These are phyloP conservation scores for Scelioninae gen. 2 DNA, from an alignment of 2,888 invertebrate species.

Conservation along the genomic window DNA sequence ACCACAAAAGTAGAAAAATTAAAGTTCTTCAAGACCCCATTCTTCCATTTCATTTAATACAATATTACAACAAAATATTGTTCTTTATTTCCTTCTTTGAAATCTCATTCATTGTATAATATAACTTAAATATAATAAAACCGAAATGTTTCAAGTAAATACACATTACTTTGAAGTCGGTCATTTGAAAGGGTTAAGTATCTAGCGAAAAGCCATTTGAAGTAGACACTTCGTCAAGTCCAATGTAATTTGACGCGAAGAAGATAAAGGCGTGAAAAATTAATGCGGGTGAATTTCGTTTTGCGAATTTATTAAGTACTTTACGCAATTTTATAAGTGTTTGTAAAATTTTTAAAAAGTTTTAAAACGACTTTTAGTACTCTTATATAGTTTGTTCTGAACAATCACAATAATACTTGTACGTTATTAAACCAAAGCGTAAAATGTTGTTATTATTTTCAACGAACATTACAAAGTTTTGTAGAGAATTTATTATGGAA, in stretches of 20 bases:
- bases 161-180: background rate
- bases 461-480: too few relatives aligned
- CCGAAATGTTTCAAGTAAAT: background rate
- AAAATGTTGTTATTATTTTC: too few relatives aligned
- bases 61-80: too few relatives aligned
- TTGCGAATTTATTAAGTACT: constrained; percentile 8
- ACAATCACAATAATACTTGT: constrained; percentile 6
- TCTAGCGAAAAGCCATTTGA: background rate
- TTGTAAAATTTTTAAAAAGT: constrained; percentile 1
- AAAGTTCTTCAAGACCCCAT: too few relatives aligned
- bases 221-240: constrained; percentile 2
- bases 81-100: too few relatives aligned
- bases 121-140: too few relatives aligned
- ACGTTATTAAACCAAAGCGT: too few relatives aligned
- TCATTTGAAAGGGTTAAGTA: background rate
- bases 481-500: constrained; percentile 7
- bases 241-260: constrained; percentile 3
- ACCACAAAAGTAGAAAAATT: too few relatives aligned
- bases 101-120: too few relatives aligned
- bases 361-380: background rate
- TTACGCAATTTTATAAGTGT: constrained; percentile 12
- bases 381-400: background rate
- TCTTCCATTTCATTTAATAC: too few relatives aligned
- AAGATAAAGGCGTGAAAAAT: constrained; percentile 2
- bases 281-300: constrained; percentile 14